These are phyloP conservation scores for Pachymerium ferrugineum DNA, from an alignment of 2,888 invertebrate species.

Conservation along the genomic window DNA sequence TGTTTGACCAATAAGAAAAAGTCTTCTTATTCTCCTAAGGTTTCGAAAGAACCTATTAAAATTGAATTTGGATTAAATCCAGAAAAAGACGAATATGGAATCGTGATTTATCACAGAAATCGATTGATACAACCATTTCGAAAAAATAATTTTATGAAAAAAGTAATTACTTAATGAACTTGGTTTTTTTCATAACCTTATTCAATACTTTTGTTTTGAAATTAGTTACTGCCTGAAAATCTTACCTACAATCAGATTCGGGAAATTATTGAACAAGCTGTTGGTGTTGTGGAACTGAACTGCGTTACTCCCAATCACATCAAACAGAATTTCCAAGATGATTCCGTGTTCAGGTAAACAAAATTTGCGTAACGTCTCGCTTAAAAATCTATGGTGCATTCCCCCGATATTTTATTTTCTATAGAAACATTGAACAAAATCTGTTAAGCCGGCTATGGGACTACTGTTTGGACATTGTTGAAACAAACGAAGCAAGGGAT, in stretches of 20 bases:
- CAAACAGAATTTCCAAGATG: constrained; percentile 28
- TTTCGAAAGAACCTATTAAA: background rate
- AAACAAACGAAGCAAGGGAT: background rate
- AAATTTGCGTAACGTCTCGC: background rate
- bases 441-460: background rate
- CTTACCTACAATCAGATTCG: background rate
- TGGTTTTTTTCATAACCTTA: background rate
- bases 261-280: background rate
- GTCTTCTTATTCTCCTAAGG: constrained; percentile 7
- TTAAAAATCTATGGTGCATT: background rate
- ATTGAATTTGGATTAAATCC: background rate
- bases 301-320: constrained; percentile 27
- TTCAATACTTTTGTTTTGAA: background rate
- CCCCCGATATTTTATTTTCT: background rate
- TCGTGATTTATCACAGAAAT: constrained; percentile 25
- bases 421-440: constrained; percentile 1
- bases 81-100: constrained; percentile 1
- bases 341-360: constrained; percentile 13
- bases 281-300: constrained; percentile 16
- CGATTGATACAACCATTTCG: constrained; percentile 25
- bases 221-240: background rate
- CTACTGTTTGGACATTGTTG: constrained; percentile 1
- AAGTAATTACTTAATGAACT: background rate
- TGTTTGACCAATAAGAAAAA: background rate
- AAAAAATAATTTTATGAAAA: constrained; percentile 4